phyloP scores from a whole-genome alignment of 1,140 invertebrate genomes.

The Octopus sinensis region DNA sequence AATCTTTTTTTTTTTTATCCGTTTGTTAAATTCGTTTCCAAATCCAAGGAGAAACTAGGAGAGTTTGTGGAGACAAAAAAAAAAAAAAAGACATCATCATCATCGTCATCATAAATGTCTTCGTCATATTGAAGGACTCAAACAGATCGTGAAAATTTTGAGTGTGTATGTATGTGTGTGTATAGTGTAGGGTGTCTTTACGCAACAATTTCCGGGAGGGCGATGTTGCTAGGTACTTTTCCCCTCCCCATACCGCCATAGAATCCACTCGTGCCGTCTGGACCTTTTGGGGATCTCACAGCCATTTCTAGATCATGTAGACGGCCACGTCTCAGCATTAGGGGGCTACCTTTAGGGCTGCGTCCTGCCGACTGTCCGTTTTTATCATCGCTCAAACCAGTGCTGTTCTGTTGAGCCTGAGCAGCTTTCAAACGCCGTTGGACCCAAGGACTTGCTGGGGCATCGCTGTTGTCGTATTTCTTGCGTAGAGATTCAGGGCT shows the following conservation, averaged over 20 bases:
- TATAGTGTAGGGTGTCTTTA: neutral
- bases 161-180: too few species aligned
- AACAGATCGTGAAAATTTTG: too few species aligned
- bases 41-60: too few species aligned
- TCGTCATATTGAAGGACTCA: too few species aligned
- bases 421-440: slow-evolving; percentile 57
- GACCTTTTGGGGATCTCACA: slow-evolving; percentile 76
- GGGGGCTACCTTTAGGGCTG: slow-evolving; percentile 39
- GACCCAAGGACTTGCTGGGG: slow-evolving; percentile 59
- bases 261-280: slow-evolving; percentile 80
- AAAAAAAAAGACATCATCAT: too few species aligned
- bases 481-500: slow-evolving; percentile 48
- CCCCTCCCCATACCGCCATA: slow-evolving; percentile 45
- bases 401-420: slow-evolving; percentile 41
- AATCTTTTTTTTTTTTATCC: too few species aligned
- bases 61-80: too few species aligned
- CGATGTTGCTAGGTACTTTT: slow-evolving; percentile 44
- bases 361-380: neutral
- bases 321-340: slow-evolving; percentile 33
- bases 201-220: neutral
- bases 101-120: too few species aligned
- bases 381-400: slow-evolving; percentile 19
- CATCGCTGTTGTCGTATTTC: slow-evolving; percentile 33
- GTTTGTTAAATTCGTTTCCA: too few species aligned
- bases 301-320: slow-evolving; percentile 63